A percentile compares a stretch with the other conserved stretches of the same genome.
Evolutionary conservation across 2,797 vertebrate genomes (phyloP).

Genomic region (Chrysocyon brachyurus): DNA sequence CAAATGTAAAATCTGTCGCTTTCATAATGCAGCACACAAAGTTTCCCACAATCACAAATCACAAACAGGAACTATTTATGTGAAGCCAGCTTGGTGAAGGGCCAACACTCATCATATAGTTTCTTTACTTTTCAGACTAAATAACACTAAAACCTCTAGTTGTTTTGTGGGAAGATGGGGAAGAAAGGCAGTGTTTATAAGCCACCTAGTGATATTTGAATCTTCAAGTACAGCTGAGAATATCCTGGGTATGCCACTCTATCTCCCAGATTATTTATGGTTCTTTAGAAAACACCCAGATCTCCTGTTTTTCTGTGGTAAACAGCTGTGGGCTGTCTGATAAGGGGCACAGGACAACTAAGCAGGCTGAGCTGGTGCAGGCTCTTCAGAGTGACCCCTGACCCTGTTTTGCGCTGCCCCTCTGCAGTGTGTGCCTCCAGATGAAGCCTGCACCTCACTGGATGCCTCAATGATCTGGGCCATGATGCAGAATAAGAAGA

Average conservation of each 20-base stretch:
- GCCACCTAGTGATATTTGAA: neutral
- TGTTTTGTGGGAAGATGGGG: conserved; percentile 30
- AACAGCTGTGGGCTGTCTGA: conserved; percentile 61
- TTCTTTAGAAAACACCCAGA: conserved; percentile 61
- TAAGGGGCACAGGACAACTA: neutral
- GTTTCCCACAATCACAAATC: conserved; percentile 67
- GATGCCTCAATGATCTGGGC: conserved; percentile 90
- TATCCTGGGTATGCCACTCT: neutral
- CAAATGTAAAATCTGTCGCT: conserved; percentile 51
- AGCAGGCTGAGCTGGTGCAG: neutral
- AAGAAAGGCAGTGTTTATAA: neutral
- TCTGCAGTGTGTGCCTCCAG: conserved; percentile 92
- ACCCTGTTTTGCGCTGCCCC: conserved; percentile 55
- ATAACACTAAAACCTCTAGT: conserved; percentile 44
- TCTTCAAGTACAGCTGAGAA: conserved; percentile 59
- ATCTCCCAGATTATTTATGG: neutral
- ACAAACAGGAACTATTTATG: neutral
- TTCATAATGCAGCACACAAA: neutral
- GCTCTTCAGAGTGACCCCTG: neutral
- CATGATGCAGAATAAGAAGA: conserved; percentile 95
- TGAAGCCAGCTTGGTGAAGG: neutral
- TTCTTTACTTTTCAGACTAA: conserved; percentile 61
- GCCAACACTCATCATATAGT: conserved; percentile 18
- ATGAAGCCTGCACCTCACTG: conserved; percentile 91
- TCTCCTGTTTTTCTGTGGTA: conserved; percentile 32